Evolutionary conservation across 2,888 invertebrate genomes (phyloP).

Genomic region (Tortricodes alternella): DNA sequence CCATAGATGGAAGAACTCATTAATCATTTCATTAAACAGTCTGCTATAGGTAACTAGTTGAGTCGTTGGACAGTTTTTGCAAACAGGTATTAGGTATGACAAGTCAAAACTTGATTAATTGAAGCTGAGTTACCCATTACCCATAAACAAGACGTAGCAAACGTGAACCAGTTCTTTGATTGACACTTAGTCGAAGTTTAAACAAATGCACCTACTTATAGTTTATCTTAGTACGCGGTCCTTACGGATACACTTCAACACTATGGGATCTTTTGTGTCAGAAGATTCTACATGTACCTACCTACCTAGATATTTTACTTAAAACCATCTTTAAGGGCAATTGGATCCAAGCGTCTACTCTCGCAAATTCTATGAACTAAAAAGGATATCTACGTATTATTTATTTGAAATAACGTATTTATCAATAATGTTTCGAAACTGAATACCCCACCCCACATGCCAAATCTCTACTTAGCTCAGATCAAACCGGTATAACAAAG

Average conservation of each 20-base stretch:
- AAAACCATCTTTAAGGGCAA: no score
- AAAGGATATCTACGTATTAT: background rate
- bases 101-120: background rate
- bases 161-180: background rate
- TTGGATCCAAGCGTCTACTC: no score
- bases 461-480: constrained; percentile 8
- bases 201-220: background rate
- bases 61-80: background rate
- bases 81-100: constrained; percentile 2
- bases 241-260: no score
- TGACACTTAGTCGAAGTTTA: background rate
- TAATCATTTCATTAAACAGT: constrained; percentile 18
- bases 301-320: no score
- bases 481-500: constrained; percentile 19
- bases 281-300: no score
- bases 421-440: background rate
- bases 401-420: no score
- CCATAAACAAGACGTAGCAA: background rate
- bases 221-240: no score
- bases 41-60: constrained; percentile 22
- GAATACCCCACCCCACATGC: background rate
- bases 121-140: background rate
- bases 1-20: constrained; percentile 13
- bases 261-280: no score
- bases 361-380: no score